A percentile compares a stretch with the other conserved stretches of the same genome.
Conservation (phyloP, 1,140 invertebrate genomes). For the Rhyzopertha dominica region DNA sequence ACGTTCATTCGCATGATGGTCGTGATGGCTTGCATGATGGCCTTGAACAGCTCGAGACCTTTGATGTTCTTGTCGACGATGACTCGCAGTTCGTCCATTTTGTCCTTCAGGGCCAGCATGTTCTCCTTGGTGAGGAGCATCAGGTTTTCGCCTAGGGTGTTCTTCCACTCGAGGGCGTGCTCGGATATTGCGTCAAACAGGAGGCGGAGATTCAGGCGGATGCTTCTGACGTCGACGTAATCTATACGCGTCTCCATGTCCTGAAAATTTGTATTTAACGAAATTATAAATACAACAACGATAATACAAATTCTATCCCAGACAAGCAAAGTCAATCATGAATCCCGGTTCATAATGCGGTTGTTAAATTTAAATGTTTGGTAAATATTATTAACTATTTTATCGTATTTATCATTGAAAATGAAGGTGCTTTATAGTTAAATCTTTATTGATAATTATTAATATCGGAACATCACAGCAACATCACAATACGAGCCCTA, state of each 20-base stretch:
- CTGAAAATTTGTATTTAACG: no score
- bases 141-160: constrained; percentile 58
- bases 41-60: constrained; percentile 75
- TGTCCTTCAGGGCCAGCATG: constrained; percentile 59
- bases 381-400: no score
- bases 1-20: constrained; percentile 67
- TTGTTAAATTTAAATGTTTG: no score
- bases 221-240: constrained; percentile 58
- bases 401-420: no score
- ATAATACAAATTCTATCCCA: no score
- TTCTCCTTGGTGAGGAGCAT: constrained; percentile 53
- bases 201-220: constrained; percentile 63
- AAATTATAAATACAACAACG: no score
- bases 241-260: constrained; percentile 58
- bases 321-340: no score
- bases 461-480: no score
- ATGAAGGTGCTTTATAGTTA: no score
- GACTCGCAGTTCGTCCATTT: constrained; percentile 53
- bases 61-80: constrained; percentile 67
- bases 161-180: constrained; percentile 68
- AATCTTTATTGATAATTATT: no score
- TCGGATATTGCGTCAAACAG: constrained; percentile 58
- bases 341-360: no score
- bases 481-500: no score
- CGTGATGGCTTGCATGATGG: constrained; percentile 74